Evolutionary conservation across 2,113 vertebrate species (phyloP), one percentile per base, ranked within the genome.

Genomic region (Ailuropoda melanoleuca): DNA sequence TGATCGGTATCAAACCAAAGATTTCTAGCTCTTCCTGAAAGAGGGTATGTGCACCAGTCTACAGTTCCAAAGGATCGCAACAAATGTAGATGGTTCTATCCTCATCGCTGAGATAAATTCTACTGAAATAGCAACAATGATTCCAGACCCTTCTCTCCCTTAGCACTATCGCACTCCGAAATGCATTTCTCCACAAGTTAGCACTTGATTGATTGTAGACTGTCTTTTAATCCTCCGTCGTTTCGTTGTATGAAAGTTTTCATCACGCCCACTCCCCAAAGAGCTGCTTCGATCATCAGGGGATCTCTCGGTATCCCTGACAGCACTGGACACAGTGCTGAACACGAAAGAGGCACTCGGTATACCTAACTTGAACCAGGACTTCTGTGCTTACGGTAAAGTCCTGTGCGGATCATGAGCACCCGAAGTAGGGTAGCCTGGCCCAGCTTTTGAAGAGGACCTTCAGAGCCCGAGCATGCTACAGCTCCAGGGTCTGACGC

Each of bases 1-100:
- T 92, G 80, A 92, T 88, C 34, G 78, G 85, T 95, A 92, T 94
- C 97, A 97, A 98, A 98, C 98, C 98, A 98, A 98, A 98, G 98
- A 97, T 97, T 97, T 96, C 95, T 96, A 10, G 96, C 97, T 97
- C 96, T 97, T 96, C 94, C 96, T 4, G 46, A 94, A 87, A 93
- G 96, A 93, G 95, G 88, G 86, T 90, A 48, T 13, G 72, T 50
- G 87, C 86, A 78, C 97, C 96, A 96, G 95, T 96, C 94, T 93
- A 46, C 94, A 93, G 75, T 96, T 96, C 97, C 94, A 98, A 89
- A 97, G 97, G 95, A 97, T 85, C 68, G 37, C 88, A 64, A 66
- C 68, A 92, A 34, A 60, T 81, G 80, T 95, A 95, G 96, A 66
- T 85, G 95, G 90, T 75, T 95, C 90, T 95, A 17, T 95, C 95